These are phyloP conservation scores for Mobula birostris DNA, from an alignment of 2,113 vertebrate species.

Conservation along the genomic window DNA sequence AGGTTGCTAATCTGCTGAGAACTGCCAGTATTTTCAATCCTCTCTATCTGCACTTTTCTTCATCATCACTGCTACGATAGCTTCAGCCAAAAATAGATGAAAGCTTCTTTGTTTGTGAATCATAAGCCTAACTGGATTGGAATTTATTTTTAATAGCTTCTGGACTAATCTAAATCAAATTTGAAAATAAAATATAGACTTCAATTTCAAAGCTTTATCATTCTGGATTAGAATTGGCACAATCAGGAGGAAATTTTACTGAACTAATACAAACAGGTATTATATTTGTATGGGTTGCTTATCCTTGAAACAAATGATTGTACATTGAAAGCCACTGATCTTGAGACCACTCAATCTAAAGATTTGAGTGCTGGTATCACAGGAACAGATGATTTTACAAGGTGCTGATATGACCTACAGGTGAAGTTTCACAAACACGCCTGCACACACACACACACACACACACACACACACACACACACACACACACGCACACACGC, in stretches of 20 bases:
- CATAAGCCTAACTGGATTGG: not conserved
- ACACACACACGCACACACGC: no score
- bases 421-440: not conserved
- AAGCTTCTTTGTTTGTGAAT: not conserved
- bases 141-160: not conserved
- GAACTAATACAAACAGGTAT: not conserved
- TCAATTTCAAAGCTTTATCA: not conserved
- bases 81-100: not conserved
- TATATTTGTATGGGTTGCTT: not conserved
- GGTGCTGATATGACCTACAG: not conserved
- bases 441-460: no score
- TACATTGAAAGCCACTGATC: not conserved
- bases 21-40: no score
- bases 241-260: not conserved
- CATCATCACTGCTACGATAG: not conserved
- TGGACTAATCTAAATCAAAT: not conserved
- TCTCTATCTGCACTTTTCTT: no score
- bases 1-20: no score
- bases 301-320: no score
- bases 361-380: not conserved
- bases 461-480: no score
- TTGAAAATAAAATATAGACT: not conserved
- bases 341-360: no score
- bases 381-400: not conserved
- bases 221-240: not conserved